Evolutionary conservation across 2,797 vertebrate genomes (phyloP), one percentile per base, ranked within the genome.

Genomic region (Prionace glauca): DNA sequence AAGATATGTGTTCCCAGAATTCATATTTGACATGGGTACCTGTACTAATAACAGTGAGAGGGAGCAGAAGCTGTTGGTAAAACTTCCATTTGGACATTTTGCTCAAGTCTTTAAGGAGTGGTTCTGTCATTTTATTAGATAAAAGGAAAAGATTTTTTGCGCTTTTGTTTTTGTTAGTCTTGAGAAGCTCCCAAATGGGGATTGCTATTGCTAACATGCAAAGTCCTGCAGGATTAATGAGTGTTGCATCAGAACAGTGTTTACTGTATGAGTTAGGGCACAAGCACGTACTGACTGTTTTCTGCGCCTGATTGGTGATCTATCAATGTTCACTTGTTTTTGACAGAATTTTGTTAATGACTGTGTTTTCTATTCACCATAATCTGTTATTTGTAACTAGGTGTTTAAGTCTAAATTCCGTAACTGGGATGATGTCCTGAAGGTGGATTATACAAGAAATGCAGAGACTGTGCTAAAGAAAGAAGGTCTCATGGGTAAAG

Each of bases 361-460:
- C 20, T 92, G 62, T 90, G 90, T 65, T 90, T 29, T 8, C 29
- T 90, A 62, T 29, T 60, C 32, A 65, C n/a, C 2, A 3, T 69
- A 18, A 69, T 12, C n/a, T 10, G 50, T 94, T 32, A 36, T 77
- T 95, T 77, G 67, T 32, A 77, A 56, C 10, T 16, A 99, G 99
- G 98, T 99, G 96, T 99, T 98, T 96, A 99, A 99, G 96, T 99
- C 99, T 96, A 99, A 98, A 97, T 99, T 99, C 97, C 99, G 98
- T 97, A 99, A 99, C 96, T 99, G 99, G 99, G 99, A 99, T 0
- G 99, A 99, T 0, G 99, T 99, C 79, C 96, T 99, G 96, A 98
- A 97, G 0, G 99, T 99, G 96, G 99, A 99, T 96, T 99, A 99
- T 97, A 99, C 99, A 67, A 98, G 98, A 96, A 99, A 99, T 0